Percentiles rank a stretch among this genome's conserved stretches.
phyloP scores from a whole-genome alignment of 2,113 vertebrate genomes.

The Herpetotheres cachinnans region DNA sequence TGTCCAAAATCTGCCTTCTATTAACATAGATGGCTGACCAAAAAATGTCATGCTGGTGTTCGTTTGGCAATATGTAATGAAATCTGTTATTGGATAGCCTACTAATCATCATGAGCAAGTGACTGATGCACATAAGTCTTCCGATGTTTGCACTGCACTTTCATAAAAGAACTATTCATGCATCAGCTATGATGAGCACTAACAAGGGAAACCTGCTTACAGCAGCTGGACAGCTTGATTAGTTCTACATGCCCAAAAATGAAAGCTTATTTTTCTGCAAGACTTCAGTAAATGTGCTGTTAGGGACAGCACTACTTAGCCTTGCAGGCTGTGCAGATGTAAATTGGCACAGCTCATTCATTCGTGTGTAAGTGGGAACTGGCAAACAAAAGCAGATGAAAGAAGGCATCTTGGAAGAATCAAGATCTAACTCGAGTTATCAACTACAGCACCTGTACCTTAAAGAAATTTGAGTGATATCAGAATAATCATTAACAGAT shows the following conservation, averaged over 20 bases:
- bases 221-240: constrained; percentile 12
- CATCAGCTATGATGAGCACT: background rate
- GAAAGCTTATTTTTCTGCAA: constrained; percentile 13
- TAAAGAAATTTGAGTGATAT: background rate
- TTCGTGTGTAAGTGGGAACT: background rate
- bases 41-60: background rate
- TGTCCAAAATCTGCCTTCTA: background rate
- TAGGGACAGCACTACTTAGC: background rate
- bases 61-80: background rate
- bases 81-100: background rate
- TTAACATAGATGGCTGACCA: background rate
- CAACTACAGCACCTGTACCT: background rate
- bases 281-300: background rate
- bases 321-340: background rate
- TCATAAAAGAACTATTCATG: background rate
- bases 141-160: background rate
- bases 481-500: background rate
- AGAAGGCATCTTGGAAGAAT: background rate
- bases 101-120: background rate
- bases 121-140: background rate
- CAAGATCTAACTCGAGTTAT: background rate
- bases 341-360: background rate
- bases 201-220: constrained; percentile 11
- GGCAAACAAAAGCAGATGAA: background rate
- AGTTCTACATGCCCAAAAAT: background rate